phyloP scores from a whole-genome alignment of 2,113 vertebrate species.

The Nycticryphes semicollaris region DNA sequence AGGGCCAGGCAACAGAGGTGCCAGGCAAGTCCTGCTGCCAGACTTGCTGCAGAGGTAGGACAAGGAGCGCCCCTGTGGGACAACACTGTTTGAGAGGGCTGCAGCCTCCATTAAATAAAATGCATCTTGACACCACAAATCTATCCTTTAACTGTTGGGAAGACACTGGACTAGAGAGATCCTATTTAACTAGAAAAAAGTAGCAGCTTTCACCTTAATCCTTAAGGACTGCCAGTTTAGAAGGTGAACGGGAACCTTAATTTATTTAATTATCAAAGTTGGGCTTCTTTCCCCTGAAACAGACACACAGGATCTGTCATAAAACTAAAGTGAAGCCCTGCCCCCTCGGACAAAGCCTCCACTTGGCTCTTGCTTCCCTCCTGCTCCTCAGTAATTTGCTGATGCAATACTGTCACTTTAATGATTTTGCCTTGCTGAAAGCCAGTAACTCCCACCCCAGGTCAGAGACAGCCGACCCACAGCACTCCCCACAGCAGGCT shows the following conservation, averaged over 20 bases:
- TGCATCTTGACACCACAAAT: not conserved
- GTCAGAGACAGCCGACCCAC: too few species aligned
- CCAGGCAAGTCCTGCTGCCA: not conserved
- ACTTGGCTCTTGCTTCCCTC: not conserved
- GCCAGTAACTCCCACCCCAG: accelerated
- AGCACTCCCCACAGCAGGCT: not conserved
- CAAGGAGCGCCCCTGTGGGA: not conserved
- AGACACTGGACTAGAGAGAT: not conserved
- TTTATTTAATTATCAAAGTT: not conserved
- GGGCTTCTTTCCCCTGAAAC: not conserved
- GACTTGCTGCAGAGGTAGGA: not conserved
- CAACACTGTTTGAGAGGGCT: not conserved
- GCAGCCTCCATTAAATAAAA: not conserved
- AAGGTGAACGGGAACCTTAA: not conserved
- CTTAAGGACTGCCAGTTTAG: not conserved
- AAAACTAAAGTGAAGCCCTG: not conserved
- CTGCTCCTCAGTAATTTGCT: not conserved
- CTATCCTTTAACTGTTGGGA: not conserved
- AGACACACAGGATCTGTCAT: not conserved
- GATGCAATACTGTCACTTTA: not conserved
- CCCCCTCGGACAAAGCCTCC: not conserved
- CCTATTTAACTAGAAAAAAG: not conserved
- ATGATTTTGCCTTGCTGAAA: accelerated
- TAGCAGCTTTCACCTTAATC: not conserved
- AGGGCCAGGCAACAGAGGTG: not conserved